These are phyloP conservation scores for Lasioglossum oenotherae DNA, from an alignment of 2,888 invertebrate genomes.

Conservation along the genomic window DNA sequence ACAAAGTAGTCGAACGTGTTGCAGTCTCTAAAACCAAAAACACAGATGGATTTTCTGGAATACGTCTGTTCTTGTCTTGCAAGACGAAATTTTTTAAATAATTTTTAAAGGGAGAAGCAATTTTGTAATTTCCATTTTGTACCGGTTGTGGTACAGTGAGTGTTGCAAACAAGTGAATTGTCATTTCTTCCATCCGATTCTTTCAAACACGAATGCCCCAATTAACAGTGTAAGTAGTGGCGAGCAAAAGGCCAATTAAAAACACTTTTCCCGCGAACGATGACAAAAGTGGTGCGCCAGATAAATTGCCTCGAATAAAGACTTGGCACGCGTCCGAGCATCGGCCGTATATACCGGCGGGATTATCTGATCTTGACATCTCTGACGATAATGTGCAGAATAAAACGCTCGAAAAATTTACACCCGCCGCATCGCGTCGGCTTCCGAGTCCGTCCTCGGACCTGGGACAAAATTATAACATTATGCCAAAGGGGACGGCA, in stretches of 20 bases:
- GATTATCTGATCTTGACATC: constrained; percentile 47
- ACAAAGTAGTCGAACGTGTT: no score
- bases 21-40: no score
- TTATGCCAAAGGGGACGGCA: constrained; percentile 10
- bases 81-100: no score
- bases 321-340: constrained; percentile 45
- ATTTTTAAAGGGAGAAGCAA: no score
- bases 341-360: not conserved
- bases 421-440: not conserved
- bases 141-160: no score
- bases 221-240: not conserved
- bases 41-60: no score
- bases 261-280: not conserved
- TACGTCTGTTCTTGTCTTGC: no score
- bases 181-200: no score
- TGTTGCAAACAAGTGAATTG: no score
- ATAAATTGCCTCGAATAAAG: constrained; percentile 33
- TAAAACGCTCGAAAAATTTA: constrained; percentile 39
- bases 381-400: constrained; percentile 24
- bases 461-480: constrained; percentile 35
- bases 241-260: constrained; percentile 19
- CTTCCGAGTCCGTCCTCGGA: not conserved
- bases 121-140: no score
- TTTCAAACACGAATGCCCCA: not conserved
- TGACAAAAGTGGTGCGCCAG: constrained; percentile 6